A percentile compares a stretch with the other conserved stretches of the same genome.
phyloP scores from a whole-genome alignment of 2,113 vertebrate species.

The Microtus oregoni region DNA sequence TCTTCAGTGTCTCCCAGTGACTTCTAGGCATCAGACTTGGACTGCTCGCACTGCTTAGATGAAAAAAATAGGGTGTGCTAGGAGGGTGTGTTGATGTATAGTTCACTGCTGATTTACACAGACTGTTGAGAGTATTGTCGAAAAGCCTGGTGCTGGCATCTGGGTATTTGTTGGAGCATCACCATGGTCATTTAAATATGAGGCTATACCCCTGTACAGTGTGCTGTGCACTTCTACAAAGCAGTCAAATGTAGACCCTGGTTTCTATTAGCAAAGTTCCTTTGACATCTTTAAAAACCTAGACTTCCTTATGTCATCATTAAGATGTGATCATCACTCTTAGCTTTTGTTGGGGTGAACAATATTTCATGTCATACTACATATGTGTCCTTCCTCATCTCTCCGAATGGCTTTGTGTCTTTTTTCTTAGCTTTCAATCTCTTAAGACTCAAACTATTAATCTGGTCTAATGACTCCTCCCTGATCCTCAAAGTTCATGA shows the following conservation, averaged over 20 bases:
- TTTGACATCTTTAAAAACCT: constrained; percentile 58
- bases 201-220: not conserved
- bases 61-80: not conserved
- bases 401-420: not conserved
- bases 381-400: not conserved
- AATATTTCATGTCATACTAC: constrained; percentile 24
- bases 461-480: not conserved
- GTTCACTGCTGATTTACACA: not conserved
- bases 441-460: not conserved
- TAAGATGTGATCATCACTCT: not conserved
- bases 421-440: constrained; percentile 1
- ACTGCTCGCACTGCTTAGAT: not conserved
- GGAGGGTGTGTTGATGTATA: not conserved
- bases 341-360: constrained; percentile 35
- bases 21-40: not conserved
- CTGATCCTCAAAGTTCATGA: not conserved
- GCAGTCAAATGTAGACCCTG: not conserved
- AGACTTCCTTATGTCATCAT: constrained; percentile 10
- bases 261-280: not conserved
- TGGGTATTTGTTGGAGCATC: constrained; percentile 9
- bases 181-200: constrained; percentile 48
- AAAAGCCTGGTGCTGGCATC: not conserved
- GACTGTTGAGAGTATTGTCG: not conserved
- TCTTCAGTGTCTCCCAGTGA: not conserved
- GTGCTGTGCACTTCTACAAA: constrained; percentile 8